Evolutionary conservation across 2,797 vertebrate genomes (phyloP).

Genomic region (Tangara arthus): DNA sequence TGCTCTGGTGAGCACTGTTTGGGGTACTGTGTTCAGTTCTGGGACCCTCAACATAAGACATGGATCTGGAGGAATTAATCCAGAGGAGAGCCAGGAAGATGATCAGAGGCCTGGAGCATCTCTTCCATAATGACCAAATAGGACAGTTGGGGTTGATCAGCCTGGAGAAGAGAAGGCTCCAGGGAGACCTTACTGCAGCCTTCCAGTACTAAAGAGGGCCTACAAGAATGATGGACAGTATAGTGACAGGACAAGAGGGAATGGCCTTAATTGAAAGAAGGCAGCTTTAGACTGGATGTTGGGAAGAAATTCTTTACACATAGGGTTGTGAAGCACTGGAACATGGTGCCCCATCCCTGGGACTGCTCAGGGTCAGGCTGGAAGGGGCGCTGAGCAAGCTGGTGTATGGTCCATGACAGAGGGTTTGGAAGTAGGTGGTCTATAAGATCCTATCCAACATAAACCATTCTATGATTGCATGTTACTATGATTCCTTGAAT

Average conservation of each 20-base stretch:
- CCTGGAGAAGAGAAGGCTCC: neutral
- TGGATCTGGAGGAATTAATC: neutral
- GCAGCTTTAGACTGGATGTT: neutral
- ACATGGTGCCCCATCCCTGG: neutral
- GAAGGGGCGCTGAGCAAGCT: neutral
- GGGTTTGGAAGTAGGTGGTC: neutral
- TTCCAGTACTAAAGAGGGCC: neutral
- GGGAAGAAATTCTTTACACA: neutral
- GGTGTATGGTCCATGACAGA: neutral
- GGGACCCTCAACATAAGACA: neutral
- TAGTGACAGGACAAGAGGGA: neutral
- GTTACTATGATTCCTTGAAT: neutral
- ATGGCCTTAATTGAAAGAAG: neutral
- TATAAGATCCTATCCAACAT: neutral
- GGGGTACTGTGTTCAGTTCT: neutral
- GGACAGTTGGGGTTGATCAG: neutral
- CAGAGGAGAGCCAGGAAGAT: neutral
- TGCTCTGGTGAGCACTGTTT: accelerated
- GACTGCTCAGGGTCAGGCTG: neutral
- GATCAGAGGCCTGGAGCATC: too few species aligned
- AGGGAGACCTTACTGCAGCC: neutral
- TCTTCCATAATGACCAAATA: neutral
- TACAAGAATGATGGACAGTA: neutral
- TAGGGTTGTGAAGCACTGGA: neutral
- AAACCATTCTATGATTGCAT: neutral